Conservation (phyloP, 2,797 vertebrate genomes). For the Vespertilio murinus region DNA sequence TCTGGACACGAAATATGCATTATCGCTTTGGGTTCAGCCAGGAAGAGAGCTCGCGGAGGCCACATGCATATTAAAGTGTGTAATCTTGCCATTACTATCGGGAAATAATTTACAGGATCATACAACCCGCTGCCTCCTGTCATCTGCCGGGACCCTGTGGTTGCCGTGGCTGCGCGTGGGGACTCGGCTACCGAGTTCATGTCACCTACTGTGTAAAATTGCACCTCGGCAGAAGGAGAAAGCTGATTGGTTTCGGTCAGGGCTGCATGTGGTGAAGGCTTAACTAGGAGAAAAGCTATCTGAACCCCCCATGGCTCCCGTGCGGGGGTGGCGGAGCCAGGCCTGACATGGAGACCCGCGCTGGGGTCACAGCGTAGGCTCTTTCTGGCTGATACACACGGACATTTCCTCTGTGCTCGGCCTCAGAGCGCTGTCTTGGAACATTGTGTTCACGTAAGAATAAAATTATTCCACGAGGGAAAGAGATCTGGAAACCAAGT, state of each 20-base stretch:
- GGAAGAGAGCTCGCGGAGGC: constrained; percentile 46
- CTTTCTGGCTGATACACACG: background rate
- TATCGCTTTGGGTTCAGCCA: constrained; percentile 50
- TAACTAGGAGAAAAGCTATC: constrained; percentile 67
- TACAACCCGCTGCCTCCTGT: constrained; percentile 65
- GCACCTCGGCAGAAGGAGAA: constrained; percentile 60
- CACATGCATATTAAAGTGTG: constrained; percentile 68
- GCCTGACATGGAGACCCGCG: background rate
- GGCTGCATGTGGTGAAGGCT: constrained; percentile 59
- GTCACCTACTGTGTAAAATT: constrained; percentile 73
- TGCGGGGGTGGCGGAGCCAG: background rate
- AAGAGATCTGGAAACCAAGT: background rate
- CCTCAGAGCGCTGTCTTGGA: background rate
- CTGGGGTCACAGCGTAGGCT: background rate
- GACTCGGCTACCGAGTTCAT: constrained; percentile 65
- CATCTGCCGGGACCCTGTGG: constrained; percentile 61
- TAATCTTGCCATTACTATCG: constrained; percentile 64
- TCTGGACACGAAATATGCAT: constrained; percentile 48
- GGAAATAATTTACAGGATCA: constrained; percentile 71
- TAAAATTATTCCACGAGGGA: background rate
- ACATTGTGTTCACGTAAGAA: background rate
- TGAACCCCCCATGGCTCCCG: background rate
- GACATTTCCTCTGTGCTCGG: background rate
- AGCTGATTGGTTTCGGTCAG: constrained; percentile 56
- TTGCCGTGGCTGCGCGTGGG: constrained; percentile 48